phyloP scores from a whole-genome alignment of 1,140 invertebrate genomes.

The Panagrolaimus sp. region DNA sequence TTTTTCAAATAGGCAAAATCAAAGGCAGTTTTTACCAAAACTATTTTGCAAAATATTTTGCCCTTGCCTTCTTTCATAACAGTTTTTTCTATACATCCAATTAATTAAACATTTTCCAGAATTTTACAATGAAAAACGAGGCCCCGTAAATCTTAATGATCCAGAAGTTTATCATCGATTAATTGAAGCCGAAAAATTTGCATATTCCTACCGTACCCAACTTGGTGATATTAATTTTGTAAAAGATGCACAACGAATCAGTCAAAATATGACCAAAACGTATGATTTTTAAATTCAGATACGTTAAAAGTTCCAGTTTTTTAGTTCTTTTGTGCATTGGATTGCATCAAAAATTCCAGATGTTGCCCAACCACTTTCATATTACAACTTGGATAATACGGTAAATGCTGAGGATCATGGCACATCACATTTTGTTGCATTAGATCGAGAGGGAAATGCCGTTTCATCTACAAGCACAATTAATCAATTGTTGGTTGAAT shows the following conservation, averaged over 20 bases:
- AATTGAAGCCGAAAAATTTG: constrained; percentile 83
- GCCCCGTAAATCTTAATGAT: constrained; percentile 10
- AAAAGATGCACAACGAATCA: constrained; percentile 62
- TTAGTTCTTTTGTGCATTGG: constrained; percentile 27
- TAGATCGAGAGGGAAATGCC: constrained; percentile 81
- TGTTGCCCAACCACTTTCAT: constrained; percentile 48
- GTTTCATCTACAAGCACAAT: constrained; percentile 85
- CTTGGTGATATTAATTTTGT: constrained; percentile 78
- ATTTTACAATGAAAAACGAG: constrained; percentile 5
- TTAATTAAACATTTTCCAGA: too few relatives aligned
- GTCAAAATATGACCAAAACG: constrained; percentile 49
- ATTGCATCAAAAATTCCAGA: constrained; percentile 39
- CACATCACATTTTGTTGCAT: constrained; percentile 81
- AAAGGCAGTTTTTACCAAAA: neutral
- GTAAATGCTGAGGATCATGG: constrained; percentile 63
- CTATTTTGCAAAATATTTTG: neutral
- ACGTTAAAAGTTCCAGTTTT: neutral
- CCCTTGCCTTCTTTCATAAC: neutral
- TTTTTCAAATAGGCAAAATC: neutral
- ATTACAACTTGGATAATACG: constrained; percentile 55
- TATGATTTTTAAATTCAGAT: constrained; percentile 40
- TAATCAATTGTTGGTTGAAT: constrained; percentile 69
- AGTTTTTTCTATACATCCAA: neutral
- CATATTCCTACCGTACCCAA: constrained; percentile 75
- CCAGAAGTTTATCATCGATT: constrained; percentile 73